Conservation (phyloP, 2,888 invertebrate species). For the Drosophila colorata region DNA sequence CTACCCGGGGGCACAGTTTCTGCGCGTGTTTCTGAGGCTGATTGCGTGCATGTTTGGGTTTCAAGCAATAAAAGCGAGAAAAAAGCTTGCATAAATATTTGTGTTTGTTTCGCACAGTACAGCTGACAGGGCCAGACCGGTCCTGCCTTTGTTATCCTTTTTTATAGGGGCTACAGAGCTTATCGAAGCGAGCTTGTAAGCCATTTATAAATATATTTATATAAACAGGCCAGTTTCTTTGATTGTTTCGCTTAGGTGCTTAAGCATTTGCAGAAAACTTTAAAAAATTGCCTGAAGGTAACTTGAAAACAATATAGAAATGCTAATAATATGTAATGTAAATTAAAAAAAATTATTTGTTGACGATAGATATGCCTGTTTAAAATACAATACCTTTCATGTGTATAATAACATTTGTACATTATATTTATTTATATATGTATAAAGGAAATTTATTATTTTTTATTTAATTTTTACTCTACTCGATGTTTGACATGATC, state of each 20-base stretch:
- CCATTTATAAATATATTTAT: slow-evolving; percentile 12
- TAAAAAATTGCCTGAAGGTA: neutral
- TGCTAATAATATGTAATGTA: no score
- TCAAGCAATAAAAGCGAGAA: neutral
- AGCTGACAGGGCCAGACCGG: slow-evolving; percentile 23
- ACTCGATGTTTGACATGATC: no score
- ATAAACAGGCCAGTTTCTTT: neutral
- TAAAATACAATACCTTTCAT: no score
- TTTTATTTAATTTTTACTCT: no score
- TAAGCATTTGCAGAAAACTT: neutral
- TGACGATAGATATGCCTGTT: no score
- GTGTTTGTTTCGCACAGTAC: slow-evolving; percentile 33
- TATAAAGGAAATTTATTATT: no score
- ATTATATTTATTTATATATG: no score
- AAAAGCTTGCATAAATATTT: slow-evolving; percentile 65
- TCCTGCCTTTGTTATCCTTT: slow-evolving; percentile 2
- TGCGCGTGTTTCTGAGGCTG: slow-evolving; percentile 21
- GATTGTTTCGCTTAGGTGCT: slow-evolving; percentile 1
- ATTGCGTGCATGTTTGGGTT: slow-evolving; percentile 49
- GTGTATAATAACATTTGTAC: no score
- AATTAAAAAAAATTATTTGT: no score
- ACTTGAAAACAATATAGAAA: neutral
- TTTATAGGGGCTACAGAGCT: neutral
- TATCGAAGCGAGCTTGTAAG: slow-evolving; percentile 1
- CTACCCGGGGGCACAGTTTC: neutral